Base-by-base conservation (phyloP, 2,113 vertebrate genomes). In the Protobothrops flavoviridis region DNA sequence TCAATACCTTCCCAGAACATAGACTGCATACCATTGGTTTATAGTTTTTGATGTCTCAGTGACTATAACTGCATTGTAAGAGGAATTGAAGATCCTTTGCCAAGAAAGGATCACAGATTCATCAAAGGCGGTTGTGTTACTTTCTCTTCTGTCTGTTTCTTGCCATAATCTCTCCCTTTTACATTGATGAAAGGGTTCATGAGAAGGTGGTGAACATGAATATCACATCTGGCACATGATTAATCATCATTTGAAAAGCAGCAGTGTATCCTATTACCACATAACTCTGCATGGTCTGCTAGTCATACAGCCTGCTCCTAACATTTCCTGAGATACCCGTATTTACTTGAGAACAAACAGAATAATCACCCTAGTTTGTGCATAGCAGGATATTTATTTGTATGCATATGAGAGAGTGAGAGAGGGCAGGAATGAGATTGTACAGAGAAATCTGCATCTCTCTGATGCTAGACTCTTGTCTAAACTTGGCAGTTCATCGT, bases 401-500 rank as follows among this genome's bases (percentile, higher is more conserved):
- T 33, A 15, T 91, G 53, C 45, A 85, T 24, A 45, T 23, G 53
- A 88, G 53, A 56, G n/a, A 10, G 53, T 90, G 11, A 48, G 21
- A 88, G 1, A 7, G 17, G 10, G 59, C 8, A 33, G 39, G 17
- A 89, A 23, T 12, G 50, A 53, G 50, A 56, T 12, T 9, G 29
- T 39, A 0, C 23, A 29, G 23, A 10, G 74, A 94, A n/a, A 5
- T 17, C 23, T 0, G 2, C 5, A 61, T 85, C 86, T 48, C 3
- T 93, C 53, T 91, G 52, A 92, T 94, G 52, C 5, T 26, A 4
- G 86, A 85, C 88, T 94, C 56, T 91, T 91, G 13, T 20, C 90
- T 89, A 69, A 53, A 94, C 92, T 6, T n/a, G 50, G 74, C 26
- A 90, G 50, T 94, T 94, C 92, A 69, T 93, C 61, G 92, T 93